A percentile compares a stretch with the other conserved stretches of the same genome.
Evolutionary conservation across 2,888 invertebrate genomes (phyloP).

Genomic region (Cecidostiba fungosa): DNA sequence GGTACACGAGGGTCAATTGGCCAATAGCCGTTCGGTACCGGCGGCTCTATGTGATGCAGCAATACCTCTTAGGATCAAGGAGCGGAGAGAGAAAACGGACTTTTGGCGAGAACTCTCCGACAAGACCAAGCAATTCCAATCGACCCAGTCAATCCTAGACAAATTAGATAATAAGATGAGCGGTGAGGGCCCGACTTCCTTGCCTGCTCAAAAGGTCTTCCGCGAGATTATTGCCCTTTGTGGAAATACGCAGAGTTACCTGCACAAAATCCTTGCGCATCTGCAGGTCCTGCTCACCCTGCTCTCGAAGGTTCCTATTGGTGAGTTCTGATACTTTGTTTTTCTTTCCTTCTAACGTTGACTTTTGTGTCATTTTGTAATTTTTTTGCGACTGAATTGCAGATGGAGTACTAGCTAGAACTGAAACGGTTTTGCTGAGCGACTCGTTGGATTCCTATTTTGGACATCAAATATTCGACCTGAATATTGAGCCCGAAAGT

Average conservation of each 20-base stretch:
- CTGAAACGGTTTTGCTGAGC: conserved; percentile 66
- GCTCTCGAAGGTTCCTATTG: conserved; percentile 69
- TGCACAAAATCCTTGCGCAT: conserved; percentile 70
- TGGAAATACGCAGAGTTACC: conserved; percentile 68
- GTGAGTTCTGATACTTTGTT: conserved; percentile 20
- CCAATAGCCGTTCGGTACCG: conserved; percentile 62
- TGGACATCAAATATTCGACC: conserved; percentile 83
- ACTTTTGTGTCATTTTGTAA: not conserved
- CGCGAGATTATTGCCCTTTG: conserved; percentile 67
- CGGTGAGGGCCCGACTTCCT: conserved; percentile 29
- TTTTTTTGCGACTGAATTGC: not conserved
- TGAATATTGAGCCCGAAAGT: conserved; percentile 85
- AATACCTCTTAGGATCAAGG: conserved; percentile 69
- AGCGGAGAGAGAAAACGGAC: conserved; percentile 69
- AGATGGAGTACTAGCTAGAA: conserved; percentile 59
- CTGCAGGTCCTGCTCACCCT: conserved; percentile 71
- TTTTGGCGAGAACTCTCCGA: conserved; percentile 71
- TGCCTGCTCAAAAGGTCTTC: conserved; percentile 65
- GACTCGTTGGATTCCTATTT: conserved; percentile 72
- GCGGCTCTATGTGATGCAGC: conserved; percentile 71
- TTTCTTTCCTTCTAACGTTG: not conserved
- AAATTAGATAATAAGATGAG: conserved; percentile 16
- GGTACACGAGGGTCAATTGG: conserved; percentile 63
- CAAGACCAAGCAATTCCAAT: conserved; percentile 63
- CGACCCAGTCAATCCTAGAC: conserved; percentile 20